A percentile compares a stretch with the other conserved stretches of the same genome.
These are phyloP conservation scores for Platalea minor DNA, from an alignment of 2,797 vertebrate genomes.

Conservation along the genomic window DNA sequence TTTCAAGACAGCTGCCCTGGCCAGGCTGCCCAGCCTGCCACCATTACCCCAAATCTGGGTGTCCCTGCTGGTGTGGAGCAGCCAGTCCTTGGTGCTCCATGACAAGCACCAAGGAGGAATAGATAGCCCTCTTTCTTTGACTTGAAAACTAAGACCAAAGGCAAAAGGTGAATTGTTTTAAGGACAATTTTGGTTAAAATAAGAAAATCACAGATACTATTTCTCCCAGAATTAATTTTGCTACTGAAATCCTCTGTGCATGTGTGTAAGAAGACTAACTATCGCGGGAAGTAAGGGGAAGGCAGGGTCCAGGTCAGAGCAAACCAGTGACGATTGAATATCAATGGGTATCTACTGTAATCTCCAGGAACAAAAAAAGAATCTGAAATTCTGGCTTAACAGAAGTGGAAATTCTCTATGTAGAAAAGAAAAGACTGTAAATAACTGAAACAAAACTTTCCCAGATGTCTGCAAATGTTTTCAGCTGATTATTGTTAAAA, in stretches of 20 bases:
- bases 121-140: neutral
- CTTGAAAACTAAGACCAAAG: neutral
- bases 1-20: accelerated
- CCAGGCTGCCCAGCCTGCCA: neutral
- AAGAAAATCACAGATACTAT: neutral
- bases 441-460: neutral
- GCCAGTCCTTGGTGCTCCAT: neutral
- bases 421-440: neutral
- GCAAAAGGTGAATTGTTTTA: neutral
- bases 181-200: neutral
- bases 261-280: neutral
- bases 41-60: neutral
- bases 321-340: neutral
- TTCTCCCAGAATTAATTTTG: neutral
- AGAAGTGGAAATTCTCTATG: neutral
- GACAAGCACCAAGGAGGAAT: neutral
- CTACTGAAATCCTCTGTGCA: neutral
- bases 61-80: neutral
- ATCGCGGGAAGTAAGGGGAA: neutral
- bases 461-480: neutral
- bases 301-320: neutral
- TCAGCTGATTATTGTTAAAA: neutral
- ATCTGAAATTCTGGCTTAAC: neutral
- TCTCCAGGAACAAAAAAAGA: neutral
- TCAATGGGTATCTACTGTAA: neutral